phyloP scores from a whole-genome alignment of 2,113 vertebrate genomes.

The Sapajus apella region DNA sequence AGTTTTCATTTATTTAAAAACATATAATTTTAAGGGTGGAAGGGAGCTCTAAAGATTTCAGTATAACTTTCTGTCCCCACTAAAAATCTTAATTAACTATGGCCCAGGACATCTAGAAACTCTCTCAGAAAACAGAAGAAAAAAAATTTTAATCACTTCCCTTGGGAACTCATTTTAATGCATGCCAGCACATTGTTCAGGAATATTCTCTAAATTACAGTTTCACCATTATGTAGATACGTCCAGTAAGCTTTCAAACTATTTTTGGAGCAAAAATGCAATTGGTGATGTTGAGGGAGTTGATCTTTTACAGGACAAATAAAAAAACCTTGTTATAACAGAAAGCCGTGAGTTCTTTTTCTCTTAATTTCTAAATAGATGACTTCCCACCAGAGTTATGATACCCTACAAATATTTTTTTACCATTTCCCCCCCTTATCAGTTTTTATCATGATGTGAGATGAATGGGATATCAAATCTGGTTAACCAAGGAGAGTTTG shows the following conservation, averaged over 20 bases:
- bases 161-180: constrained; percentile 14
- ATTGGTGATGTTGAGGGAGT: background rate
- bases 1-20: constrained; percentile 38
- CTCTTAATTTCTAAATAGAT: background rate
- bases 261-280: background rate
- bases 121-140: background rate
- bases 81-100: constrained; percentile 17
- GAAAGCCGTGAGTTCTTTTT: background rate
- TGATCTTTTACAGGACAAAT: background rate
- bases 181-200: background rate
- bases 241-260: background rate
- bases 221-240: background rate
- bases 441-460: background rate
- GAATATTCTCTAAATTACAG: background rate
- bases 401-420: background rate
- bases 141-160: background rate
- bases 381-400: background rate
- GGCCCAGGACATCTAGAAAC: background rate
- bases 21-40: background rate
- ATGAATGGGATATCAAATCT: background rate
- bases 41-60: background rate
- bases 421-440: background rate
- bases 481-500: background rate
- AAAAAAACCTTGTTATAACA: background rate
- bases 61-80: background rate